These are phyloP conservation scores for Mythimna impura DNA, from an alignment of 2,888 invertebrate species.

Conservation along the genomic window DNA sequence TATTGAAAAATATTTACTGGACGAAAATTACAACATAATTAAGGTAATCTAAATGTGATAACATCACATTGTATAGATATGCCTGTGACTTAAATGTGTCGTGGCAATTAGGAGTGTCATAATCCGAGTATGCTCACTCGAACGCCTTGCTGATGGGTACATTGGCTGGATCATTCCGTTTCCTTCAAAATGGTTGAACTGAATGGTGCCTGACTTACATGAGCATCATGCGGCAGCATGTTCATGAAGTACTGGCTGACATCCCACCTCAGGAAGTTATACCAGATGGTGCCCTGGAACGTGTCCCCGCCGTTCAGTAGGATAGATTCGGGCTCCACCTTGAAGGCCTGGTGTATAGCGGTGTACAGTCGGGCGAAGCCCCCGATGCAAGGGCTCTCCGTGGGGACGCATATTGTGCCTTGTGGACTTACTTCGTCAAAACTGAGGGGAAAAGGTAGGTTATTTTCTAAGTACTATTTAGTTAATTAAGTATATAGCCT, in stretches of 20 bases:
- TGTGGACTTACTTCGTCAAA: constrained; percentile 91
- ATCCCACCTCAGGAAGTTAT: constrained; percentile 93
- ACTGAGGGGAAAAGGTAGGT: constrained; percentile 75
- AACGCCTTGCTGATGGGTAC: too few relatives aligned
- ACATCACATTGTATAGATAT: too few relatives aligned
- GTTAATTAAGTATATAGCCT: too few relatives aligned
- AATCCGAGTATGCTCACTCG: too few relatives aligned
- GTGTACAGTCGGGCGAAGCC: constrained; percentile 93
- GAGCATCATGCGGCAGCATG: constrained; percentile 93
- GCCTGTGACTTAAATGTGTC: too few relatives aligned
- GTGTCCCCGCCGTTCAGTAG: constrained; percentile 93
- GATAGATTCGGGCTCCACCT: constrained; percentile 91
- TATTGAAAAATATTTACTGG: too few relatives aligned
- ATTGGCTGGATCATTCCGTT: too few relatives aligned
- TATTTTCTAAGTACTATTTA: background rate
- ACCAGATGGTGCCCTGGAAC: constrained; percentile 94
- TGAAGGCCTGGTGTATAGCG: constrained; percentile 84
- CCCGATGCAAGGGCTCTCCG: constrained; percentile 91
- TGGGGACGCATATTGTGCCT: constrained; percentile 90
- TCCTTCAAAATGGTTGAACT: too few relatives aligned
- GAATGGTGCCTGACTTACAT: constrained; percentile 92
- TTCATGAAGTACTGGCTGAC: constrained; percentile 94
- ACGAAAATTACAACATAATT: too few relatives aligned
- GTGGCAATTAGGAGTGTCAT: too few relatives aligned
- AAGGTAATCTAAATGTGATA: too few relatives aligned